phyloP scores from a whole-genome alignment of 2,888 invertebrate species.

The Andrena trimmerana region DNA sequence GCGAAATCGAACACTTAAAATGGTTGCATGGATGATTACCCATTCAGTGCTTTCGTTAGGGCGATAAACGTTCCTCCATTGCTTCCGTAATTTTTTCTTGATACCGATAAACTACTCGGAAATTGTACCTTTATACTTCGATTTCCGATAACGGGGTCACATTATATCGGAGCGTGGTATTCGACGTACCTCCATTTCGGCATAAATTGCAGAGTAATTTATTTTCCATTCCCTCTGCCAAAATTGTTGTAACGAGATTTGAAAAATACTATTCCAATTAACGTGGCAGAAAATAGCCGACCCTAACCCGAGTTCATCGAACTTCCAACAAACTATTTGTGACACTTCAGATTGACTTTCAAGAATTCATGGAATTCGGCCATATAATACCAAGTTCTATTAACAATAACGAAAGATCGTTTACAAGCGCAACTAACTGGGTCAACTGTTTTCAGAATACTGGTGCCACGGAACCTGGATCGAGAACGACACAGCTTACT shows the following conservation, averaged over 20 bases:
- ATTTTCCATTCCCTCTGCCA: neutral
- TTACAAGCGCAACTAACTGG: neutral
- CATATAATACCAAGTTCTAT: neutral
- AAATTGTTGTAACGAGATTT: neutral
- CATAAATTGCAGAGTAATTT: neutral
- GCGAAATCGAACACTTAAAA: constrained; percentile 56
- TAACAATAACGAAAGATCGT: neutral
- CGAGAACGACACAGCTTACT: constrained; percentile 88
- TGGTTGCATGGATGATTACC: constrained; percentile 55
- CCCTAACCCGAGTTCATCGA: neutral
- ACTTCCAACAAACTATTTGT: too few species aligned
- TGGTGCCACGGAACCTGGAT: constrained; percentile 91
- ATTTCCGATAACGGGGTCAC: constrained; percentile 48
- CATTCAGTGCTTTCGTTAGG: constrained; percentile 52
- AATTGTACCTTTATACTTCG: constrained; percentile 43
- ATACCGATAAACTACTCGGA: constrained; percentile 49
- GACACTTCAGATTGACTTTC: too few species aligned
- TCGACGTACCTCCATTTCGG: neutral
- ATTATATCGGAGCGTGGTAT: constrained; percentile 28
- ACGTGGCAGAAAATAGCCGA: neutral
- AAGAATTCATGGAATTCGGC: too few species aligned
- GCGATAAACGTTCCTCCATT: constrained; percentile 53
- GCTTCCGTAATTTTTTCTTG: constrained; percentile 28
- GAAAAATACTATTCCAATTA: neutral
- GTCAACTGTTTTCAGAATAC: constrained; percentile 86